Evolutionary conservation across 2,888 invertebrate species (phyloP).

Genomic region (Acanthosoma haemorrhoidale): DNA sequence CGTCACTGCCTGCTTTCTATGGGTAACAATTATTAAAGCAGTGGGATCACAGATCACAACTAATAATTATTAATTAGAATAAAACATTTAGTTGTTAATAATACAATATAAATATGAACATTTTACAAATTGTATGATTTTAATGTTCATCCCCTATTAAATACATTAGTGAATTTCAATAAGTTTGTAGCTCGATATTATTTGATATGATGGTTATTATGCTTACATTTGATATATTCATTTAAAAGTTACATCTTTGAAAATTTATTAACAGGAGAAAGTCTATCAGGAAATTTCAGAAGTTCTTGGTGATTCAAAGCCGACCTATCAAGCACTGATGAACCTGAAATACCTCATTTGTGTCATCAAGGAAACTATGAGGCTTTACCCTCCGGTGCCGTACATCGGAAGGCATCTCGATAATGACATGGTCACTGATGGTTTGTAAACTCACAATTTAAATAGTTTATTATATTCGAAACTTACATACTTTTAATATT

Average conservation of each 20-base stretch:
- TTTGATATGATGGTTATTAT: too few relatives aligned
- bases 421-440: conserved; percentile 36
- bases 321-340: conserved; percentile 40
- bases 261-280: conserved; percentile 37
- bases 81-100: too few relatives aligned
- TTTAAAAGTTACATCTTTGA: neutral
- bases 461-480: neutral
- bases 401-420: conserved; percentile 43
- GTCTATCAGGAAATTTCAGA: conserved; percentile 40
- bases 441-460: neutral
- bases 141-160: neutral
- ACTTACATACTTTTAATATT: neutral
- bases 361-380: conserved; percentile 44
- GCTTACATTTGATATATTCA: too few relatives aligned
- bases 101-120: too few relatives aligned
- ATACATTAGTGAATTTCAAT: too few relatives aligned
- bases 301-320: conserved; percentile 39
- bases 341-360: conserved; percentile 43
- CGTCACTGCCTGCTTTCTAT: too few relatives aligned
- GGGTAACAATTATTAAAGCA: too few relatives aligned
- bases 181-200: too few relatives aligned
- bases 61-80: too few relatives aligned
- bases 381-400: conserved; percentile 45
- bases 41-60: too few relatives aligned
- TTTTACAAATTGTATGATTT: too few relatives aligned